phyloP scores from a whole-genome alignment of 2,888 invertebrate genomes.

The Kryphioiulus occultus region DNA sequence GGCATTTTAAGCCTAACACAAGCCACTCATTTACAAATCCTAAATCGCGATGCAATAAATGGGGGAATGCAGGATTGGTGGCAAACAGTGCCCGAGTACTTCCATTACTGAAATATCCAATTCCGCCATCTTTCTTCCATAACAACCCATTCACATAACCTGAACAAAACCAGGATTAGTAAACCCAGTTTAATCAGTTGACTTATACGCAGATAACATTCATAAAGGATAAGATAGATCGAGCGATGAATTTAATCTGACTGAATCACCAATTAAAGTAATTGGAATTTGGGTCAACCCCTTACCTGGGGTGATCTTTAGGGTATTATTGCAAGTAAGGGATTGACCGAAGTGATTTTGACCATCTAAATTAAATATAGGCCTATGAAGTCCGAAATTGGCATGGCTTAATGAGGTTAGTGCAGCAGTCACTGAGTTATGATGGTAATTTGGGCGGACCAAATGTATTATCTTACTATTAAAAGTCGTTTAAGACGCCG shows the following conservation, averaged over 20 bases:
- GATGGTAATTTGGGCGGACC: too few species aligned
- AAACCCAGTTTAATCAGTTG: background rate
- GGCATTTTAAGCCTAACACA: background rate
- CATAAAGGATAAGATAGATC: background rate
- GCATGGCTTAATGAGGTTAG: background rate
- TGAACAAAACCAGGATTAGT: background rate
- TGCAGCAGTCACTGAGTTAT: too few species aligned
- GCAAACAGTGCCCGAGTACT: background rate
- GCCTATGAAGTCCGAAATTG: background rate
- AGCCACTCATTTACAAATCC: background rate
- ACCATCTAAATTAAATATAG: background rate
- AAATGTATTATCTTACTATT: too few species aligned
- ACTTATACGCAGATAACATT: background rate
- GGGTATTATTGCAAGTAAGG: background rate
- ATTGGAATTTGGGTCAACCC: background rate
- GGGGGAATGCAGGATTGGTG: background rate
- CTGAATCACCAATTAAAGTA: too few species aligned
- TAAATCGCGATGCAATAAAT: background rate
- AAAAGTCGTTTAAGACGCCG: too few species aligned
- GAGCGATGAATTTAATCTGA: too few species aligned
- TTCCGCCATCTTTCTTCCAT: background rate
- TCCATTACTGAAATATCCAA: background rate
- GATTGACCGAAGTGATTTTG: background rate
- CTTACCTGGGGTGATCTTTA: background rate
- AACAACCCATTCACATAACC: background rate